Conservation (phyloP, 2,888 invertebrate genomes). For the Gerris lacustris region DNA sequence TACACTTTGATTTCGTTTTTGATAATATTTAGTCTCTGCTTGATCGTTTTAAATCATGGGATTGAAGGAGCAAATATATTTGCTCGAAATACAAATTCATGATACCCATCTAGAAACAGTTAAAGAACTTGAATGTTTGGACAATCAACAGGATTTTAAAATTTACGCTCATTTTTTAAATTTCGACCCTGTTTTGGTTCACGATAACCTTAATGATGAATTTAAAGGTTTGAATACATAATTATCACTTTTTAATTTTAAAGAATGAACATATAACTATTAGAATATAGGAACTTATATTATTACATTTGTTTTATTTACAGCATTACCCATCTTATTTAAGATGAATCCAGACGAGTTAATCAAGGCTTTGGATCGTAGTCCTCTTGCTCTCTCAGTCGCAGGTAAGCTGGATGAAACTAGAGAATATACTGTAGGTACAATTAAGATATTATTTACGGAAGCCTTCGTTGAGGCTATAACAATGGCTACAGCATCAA, state of each 20-base stretch:
- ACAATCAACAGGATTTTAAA: not conserved
- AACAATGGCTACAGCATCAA: constrained; percentile 17
- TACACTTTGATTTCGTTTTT: too few relatives aligned
- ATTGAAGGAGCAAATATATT: not conserved
- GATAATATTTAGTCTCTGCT: too few relatives aligned
- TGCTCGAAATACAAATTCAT: not conserved
- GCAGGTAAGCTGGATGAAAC: not conserved
- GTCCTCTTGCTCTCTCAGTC: not conserved
- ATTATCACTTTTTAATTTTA: not conserved
- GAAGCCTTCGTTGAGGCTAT: constrained; percentile 21
- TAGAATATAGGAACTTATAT: not conserved
- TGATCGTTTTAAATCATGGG: not conserved
- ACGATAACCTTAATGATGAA: not conserved
- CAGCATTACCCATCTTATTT: not conserved
- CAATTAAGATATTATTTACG: constrained; percentile 17
- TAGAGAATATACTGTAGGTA: constrained; percentile 14
- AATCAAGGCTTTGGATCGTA: constrained; percentile 1
- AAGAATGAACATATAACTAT: not conserved
- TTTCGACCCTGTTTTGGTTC: not conserved
- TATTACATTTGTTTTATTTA: not conserved
- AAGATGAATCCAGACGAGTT: constrained; percentile 2
- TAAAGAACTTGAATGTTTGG: not conserved
- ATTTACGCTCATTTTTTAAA: not conserved
- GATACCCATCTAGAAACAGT: not conserved
- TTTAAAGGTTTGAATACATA: not conserved